Conservation (phyloP, 2,113 vertebrate species). For the Miniopterus natalensis region DNA sequence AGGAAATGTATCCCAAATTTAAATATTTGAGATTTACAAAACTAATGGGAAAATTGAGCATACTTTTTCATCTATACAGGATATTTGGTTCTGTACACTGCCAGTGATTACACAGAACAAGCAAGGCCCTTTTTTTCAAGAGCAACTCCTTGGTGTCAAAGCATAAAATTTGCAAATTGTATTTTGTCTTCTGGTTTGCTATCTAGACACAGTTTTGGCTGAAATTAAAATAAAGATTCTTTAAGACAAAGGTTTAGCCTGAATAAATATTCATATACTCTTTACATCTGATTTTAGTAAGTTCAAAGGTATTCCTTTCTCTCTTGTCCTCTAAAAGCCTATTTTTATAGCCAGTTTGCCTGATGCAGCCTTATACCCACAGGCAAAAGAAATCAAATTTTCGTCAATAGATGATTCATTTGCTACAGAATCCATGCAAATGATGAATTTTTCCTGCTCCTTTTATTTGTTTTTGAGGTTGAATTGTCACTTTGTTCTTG, state of each 20-base stretch:
- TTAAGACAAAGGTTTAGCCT: neutral
- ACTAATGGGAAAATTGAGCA: neutral
- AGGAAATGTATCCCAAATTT: slow-evolving; percentile 16
- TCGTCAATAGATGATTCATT: slow-evolving; percentile 13
- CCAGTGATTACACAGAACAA: neutral
- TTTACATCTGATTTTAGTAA: slow-evolving; percentile 17
- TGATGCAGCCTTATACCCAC: neutral
- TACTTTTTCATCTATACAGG: neutral
- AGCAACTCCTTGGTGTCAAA: neutral
- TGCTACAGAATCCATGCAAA: neutral
- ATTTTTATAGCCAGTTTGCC: slow-evolving; percentile 13
- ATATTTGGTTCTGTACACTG: neutral
- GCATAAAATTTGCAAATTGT: neutral
- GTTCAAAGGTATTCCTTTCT: neutral
- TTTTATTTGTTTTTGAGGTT: neutral
- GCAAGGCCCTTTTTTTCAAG: neutral
- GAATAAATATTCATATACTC: neutral
- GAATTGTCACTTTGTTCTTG: slow-evolving; percentile 4
- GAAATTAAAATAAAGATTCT: slow-evolving; percentile 45
- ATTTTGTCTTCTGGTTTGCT: neutral
- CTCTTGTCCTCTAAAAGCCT: slow-evolving; percentile 29
- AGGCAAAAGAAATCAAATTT: slow-evolving; percentile 49
- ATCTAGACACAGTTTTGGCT: neutral
- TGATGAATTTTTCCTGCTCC: neutral
- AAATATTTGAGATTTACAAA: neutral